Base-by-base conservation (phyloP, 2,888 invertebrate species). In the Apodemia duryi region DNA sequence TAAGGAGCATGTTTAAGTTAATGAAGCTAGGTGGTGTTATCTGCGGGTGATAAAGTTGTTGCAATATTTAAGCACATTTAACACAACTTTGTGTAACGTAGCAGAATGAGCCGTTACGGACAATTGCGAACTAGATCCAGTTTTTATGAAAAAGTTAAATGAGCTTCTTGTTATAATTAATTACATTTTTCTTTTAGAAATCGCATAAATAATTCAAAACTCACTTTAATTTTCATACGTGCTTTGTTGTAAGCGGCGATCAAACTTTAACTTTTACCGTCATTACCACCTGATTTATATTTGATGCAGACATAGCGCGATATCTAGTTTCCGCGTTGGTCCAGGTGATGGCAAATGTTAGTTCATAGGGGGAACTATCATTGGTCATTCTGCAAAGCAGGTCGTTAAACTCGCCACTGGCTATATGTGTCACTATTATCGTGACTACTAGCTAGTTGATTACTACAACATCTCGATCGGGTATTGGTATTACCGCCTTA, bases 1-100 rank as follows among this genome's bases (percentile, higher is more conserved):
- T 57, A 57, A 57, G 57, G 32, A 57, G 57, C 57, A 57, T 57
- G 57, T 57, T 57, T 10, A 29, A 57, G 57, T 54, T 54, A 54
- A 21, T 54, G 29, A 54, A 54, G 52, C 32, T 57, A 57, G 46
- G 13, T 13, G 11, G 43, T 46, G 51, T 21, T 51, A 51, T 51
- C 51, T 7, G 6, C 21, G n/a, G n/a, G 21, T 51, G 51, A 51
- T 51, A 51, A 51, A 2, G 1, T 21, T 51, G 21, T 21, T 51
- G 51, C 51, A 51, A 51, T 21, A 51, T 51, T 51, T 21, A 51
- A 51, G 51, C 13, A 51, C 51, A 51, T 51, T 21, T 6, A 51
- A 51, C 51, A 51, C 21, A 51, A 46, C 21, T 51, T n/a, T 21
- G 21, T 21, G 51, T 46, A n/a, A 46, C 46, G 6, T 1, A 38